These are phyloP conservation scores for Amaurobius ferox DNA, from an alignment of 2,888 invertebrate species.

Conservation along the genomic window DNA sequence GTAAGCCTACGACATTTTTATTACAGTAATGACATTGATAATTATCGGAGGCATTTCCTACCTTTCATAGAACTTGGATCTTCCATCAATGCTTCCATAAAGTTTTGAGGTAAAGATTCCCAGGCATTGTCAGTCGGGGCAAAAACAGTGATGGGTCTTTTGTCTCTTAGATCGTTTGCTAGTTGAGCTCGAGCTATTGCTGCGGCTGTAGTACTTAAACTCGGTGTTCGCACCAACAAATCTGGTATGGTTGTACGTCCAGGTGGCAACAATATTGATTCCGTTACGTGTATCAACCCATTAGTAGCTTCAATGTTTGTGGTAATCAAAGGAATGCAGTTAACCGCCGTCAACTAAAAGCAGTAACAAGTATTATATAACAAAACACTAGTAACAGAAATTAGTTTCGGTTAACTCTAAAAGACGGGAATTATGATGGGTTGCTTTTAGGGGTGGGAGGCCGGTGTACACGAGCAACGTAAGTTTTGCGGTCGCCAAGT, in stretches of 20 bases:
- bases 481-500: too few relatives aligned
- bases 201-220: constrained; percentile 39
- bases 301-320: constrained; percentile 72
- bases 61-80: constrained; percentile 65
- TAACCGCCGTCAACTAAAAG: constrained; percentile 69
- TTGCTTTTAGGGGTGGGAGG: too few relatives aligned
- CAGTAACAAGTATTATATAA: not conserved
- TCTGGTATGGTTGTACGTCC: constrained; percentile 62
- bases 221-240: constrained; percentile 39
- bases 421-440: too few relatives aligned
- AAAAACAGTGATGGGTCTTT: constrained; percentile 65
- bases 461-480: too few relatives aligned
- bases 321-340: constrained; percentile 72
- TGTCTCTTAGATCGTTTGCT: constrained; percentile 55
- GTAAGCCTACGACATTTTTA: too few relatives aligned
- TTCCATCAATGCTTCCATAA: constrained; percentile 66
- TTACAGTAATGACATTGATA: too few relatives aligned
- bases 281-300: constrained; percentile 71
- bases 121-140: constrained; percentile 68
- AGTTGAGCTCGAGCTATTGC: constrained; percentile 53
- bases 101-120: constrained; percentile 46
- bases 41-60: too few relatives aligned
- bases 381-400: too few relatives aligned
- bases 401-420: too few relatives aligned
- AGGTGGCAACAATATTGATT: constrained; percentile 62